Evolutionary conservation across 2,888 invertebrate genomes (phyloP).

Genomic region (Cerceris ruficornis): DNA sequence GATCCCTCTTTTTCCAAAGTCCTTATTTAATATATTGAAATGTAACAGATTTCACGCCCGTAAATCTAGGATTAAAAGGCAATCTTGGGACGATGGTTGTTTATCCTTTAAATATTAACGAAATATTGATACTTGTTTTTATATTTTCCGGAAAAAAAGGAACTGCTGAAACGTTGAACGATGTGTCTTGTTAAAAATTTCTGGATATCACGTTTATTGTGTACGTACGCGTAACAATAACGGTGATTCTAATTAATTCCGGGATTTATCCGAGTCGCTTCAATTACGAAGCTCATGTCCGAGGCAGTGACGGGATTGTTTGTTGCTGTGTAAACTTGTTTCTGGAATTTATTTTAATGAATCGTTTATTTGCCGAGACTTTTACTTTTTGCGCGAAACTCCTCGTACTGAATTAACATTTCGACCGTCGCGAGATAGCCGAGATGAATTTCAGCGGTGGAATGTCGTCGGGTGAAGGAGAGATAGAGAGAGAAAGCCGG

Average conservation of each 20-base stretch:
- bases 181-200: too few relatives aligned
- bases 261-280: background rate
- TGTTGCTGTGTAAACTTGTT: slow-evolving; percentile 29
- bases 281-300: background rate
- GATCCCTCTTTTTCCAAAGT: too few relatives aligned
- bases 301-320: slow-evolving; percentile 5
- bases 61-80: too few relatives aligned
- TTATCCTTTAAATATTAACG: too few relatives aligned
- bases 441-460: slow-evolving; percentile 42
- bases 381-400: slow-evolving; percentile 17
- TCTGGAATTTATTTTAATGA: slow-evolving; percentile 37
- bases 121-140: too few relatives aligned
- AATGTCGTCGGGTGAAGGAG: slow-evolving; percentile 14
- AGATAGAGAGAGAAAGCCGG: background rate
- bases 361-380: slow-evolving; percentile 30
- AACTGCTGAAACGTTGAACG: too few relatives aligned
- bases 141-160: too few relatives aligned
- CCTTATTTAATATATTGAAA: too few relatives aligned
- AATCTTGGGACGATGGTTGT: too few relatives aligned
- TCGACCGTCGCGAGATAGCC: slow-evolving; percentile 22
- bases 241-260: slow-evolving; percentile 34
- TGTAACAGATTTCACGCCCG: too few relatives aligned
- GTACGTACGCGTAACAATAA: slow-evolving; percentile 11
- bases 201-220: too few relatives aligned
- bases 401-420: slow-evolving; percentile 29